Percentiles rank a stretch among this genome's conserved stretches.
These are phyloP conservation scores for Mastigias papua DNA, from an alignment of 30 jellyfish, hydroid and myxozoan species.

Conservation along the genomic window DNA sequence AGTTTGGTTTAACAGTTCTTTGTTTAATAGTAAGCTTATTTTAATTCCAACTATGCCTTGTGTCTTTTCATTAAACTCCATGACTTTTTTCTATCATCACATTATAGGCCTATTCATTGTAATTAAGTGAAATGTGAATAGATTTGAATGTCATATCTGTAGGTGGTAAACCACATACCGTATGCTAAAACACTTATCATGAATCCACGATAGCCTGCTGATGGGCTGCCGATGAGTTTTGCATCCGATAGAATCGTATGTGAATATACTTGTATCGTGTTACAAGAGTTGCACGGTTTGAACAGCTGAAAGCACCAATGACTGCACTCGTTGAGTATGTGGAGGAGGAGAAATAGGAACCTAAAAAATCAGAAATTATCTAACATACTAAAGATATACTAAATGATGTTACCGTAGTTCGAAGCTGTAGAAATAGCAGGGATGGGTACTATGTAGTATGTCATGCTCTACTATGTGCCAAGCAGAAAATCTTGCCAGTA, in stretches of 20 bases:
- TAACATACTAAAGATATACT: no score
- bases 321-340: constrained; percentile 18
- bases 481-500: no score
- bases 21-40: no score
- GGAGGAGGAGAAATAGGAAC: constrained; percentile 26
- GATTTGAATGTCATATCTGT: no score
- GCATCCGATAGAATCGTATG: constrained; percentile 7
- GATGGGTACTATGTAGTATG: no score
- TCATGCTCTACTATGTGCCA: no score
- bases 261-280: constrained; percentile 28
- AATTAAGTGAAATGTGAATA: not conserved
- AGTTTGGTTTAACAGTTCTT: no score
- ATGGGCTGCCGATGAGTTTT: not conserved
- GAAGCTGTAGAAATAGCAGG: not conserved
- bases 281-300: not conserved
- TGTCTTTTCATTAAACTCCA: no score
- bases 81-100: no score
- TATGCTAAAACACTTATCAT: constrained; percentile 6
- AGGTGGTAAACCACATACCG: not conserved
- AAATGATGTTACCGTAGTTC: not conserved
- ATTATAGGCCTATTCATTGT: no score
- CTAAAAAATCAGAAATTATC: not conserved
- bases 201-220: constrained; percentile 5
- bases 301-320: not conserved
- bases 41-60: no score